phyloP scores from a whole-genome alignment of 2,888 invertebrate species.

The Cristatella mucedo region DNA sequence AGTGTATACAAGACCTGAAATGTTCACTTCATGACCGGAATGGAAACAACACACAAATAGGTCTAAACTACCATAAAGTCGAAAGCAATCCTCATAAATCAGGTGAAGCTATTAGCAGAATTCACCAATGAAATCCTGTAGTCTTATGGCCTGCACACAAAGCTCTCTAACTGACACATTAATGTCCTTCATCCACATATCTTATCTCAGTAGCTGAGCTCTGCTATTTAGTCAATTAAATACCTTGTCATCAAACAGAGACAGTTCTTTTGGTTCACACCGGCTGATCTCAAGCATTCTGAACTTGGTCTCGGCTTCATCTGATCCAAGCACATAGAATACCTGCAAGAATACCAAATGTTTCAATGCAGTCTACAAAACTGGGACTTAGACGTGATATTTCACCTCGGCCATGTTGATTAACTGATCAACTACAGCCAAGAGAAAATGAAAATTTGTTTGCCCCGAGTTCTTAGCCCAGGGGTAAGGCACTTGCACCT shows the following conservation, averaged over 20 bases:
- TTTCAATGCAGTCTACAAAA: neutral
- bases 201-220: neutral
- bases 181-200: neutral
- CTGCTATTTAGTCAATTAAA: neutral
- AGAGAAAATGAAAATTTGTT: too few relatives aligned
- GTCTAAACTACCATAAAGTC: too few relatives aligned
- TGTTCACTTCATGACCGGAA: too few relatives aligned
- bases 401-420: neutral
- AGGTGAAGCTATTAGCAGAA: neutral
- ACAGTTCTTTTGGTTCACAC: conserved; percentile 61
- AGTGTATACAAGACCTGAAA: conserved; percentile 66
- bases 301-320: conserved; percentile 75
- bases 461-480: too few relatives aligned
- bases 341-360: conserved; percentile 45
- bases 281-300: conserved; percentile 83
- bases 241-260: conserved; percentile 61
- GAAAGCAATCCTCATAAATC: too few relatives aligned
- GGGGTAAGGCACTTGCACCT: too few relatives aligned
- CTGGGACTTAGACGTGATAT: neutral
- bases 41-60: too few relatives aligned
- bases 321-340: conserved; percentile 85
- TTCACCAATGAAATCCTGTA: neutral
- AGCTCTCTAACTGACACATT: neutral
- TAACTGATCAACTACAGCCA: too few relatives aligned
- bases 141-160: neutral